A percentile compares a stretch with the other conserved stretches of the same genome.
phyloP scores from a whole-genome alignment of 2,113 vertebrate genomes.

The Paradoxurus hermaphroditus region DNA sequence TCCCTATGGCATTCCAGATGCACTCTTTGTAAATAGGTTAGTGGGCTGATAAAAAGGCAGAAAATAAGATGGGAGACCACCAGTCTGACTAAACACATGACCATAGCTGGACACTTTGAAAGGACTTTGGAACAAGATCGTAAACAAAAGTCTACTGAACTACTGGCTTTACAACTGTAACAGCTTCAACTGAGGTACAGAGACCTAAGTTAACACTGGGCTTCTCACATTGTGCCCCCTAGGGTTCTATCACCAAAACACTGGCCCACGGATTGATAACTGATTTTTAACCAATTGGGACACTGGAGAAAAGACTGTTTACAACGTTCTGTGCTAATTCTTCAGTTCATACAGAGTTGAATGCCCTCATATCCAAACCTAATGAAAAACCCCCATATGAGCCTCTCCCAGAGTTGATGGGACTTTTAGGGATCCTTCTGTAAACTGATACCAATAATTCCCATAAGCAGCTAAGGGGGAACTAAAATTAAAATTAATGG shows the following conservation, averaged over 20 bases:
- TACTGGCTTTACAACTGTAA: neutral
- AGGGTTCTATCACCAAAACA: neutral
- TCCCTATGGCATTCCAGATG: neutral
- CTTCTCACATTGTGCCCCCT: neutral
- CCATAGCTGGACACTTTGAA: neutral
- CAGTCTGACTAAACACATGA: neutral
- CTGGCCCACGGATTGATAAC: neutral
- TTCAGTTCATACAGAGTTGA: neutral
- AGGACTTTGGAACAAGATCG: neutral
- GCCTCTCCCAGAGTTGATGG: neutral
- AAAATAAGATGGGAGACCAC: neutral
- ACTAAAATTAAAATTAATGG: neutral
- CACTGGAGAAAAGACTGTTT: neutral
- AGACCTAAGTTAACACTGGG: neutral
- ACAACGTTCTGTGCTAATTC: neutral
- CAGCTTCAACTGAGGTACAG: neutral
- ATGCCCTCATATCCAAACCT: neutral
- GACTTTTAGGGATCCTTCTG: neutral
- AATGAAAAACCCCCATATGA: neutral
- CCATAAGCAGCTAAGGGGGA: neutral
- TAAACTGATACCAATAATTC: neutral
- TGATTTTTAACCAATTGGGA: neutral
- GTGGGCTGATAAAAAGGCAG: neutral
- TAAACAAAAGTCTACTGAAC: neutral
- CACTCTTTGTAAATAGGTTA: neutral